A percentile compares a stretch with the other conserved stretches of the same genome.
Evolutionary conservation across 2,888 invertebrate species (phyloP).

Genomic region (Nephrocerus scutellatus): DNA sequence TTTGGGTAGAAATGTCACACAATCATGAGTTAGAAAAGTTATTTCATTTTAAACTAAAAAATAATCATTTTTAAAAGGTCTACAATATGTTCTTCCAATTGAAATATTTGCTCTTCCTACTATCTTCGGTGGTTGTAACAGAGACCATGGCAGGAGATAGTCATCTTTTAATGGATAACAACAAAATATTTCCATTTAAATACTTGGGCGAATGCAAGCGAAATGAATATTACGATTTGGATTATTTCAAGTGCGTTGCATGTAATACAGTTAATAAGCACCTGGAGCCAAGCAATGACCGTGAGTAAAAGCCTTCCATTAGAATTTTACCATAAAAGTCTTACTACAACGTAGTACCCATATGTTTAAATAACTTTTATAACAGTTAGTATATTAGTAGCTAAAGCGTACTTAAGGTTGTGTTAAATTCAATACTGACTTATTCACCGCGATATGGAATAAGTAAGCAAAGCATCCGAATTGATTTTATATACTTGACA

Average conservation of each 20-base stretch:
- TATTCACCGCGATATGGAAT: no score
- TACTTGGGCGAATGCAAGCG: slow-evolving; percentile 39
- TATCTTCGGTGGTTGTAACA: slow-evolving; percentile 4
- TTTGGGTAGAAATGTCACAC: no score
- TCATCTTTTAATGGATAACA: not conserved
- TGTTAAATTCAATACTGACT: no score
- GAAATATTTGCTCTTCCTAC: slow-evolving; percentile 13
- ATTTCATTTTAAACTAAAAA: no score
- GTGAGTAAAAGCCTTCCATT: slow-evolving; percentile 29
- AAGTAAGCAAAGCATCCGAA: no score
- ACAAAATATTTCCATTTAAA: slow-evolving; percentile 14
- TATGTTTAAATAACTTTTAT: not conserved
- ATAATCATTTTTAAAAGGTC: not conserved
- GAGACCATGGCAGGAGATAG: not conserved
- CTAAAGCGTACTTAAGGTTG: no score
- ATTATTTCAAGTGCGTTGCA: slow-evolving; percentile 48
- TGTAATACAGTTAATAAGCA: slow-evolving; percentile 40
- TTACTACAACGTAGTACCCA: not conserved
- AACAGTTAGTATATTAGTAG: slow-evolving; percentile 1
- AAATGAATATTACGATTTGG: slow-evolving; percentile 50
- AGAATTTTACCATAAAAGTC: slow-evolving; percentile 29
- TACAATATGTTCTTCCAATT: slow-evolving; percentile 14
- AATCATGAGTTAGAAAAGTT: no score
- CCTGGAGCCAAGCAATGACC: slow-evolving; percentile 31
- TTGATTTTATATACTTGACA: no score